Evolutionary conservation across 1,140 invertebrate species (phyloP).

Genomic region (Nephila pilipes): DNA sequence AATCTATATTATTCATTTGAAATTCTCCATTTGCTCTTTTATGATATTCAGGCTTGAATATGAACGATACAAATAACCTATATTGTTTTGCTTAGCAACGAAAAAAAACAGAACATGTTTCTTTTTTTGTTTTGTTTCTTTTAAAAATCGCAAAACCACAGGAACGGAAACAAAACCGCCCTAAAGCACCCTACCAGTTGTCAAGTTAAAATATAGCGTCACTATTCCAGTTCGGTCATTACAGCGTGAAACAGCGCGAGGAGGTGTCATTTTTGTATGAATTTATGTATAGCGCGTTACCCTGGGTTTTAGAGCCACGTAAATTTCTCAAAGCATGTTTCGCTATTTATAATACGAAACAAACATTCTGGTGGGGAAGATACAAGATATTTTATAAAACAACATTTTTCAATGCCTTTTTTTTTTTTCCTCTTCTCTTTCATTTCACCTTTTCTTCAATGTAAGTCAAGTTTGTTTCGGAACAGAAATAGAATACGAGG

Average conservation of each 20-base stretch:
- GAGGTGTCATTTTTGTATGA: conserved; percentile 41
- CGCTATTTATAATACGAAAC: conserved; percentile 46
- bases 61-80: background rate
- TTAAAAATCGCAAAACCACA: conserved; percentile 6
- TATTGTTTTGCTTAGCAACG: background rate
- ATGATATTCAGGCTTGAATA: background rate
- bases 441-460: background rate
- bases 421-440: background rate
- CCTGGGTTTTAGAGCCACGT: background rate
- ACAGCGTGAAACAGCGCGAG: background rate
- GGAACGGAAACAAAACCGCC: conserved; percentile 47
- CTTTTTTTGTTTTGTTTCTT: background rate
- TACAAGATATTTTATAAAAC: conserved; percentile 23
- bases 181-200: background rate
- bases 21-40: background rate
- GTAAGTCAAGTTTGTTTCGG: background rate
- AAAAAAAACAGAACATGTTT: background rate
- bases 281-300: conserved; percentile 42
- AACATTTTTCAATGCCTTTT: conserved; percentile 31
- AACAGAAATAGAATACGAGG: background rate
- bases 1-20: no score
- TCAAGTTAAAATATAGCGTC: conserved; percentile 57
- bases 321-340: conserved; percentile 35
- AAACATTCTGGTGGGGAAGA: background rate
- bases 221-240: conserved; percentile 39